phyloP scores from a whole-genome alignment of 1,140 invertebrate genomes.

The Drosophila tsacasi region DNA sequence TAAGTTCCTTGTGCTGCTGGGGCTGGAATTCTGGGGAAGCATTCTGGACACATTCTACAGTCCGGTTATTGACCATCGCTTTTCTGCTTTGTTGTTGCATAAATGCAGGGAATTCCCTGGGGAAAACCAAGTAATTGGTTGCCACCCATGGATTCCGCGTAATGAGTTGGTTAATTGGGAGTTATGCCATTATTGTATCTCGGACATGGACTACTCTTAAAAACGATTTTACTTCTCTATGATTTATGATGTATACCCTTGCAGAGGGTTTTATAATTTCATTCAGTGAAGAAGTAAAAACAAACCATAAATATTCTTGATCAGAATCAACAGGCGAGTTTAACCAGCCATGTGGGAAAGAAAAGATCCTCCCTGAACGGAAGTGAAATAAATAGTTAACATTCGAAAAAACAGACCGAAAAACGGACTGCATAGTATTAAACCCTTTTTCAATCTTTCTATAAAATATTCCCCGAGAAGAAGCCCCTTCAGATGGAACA shows the following conservation, averaged over 20 bases:
- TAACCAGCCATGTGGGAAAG: too few relatives aligned
- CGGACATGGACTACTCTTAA: too few relatives aligned
- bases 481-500: background rate
- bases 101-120: conserved; percentile 29
- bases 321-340: too few relatives aligned
- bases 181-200: background rate
- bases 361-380: too few relatives aligned
- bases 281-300: too few relatives aligned
- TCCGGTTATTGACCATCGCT: conserved; percentile 16
- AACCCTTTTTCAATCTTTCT: background rate
- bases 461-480: background rate
- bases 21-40: background rate
- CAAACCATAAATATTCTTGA: too few relatives aligned
- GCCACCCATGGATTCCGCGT: background rate
- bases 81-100: conserved; percentile 4
- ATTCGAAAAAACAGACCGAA: too few relatives aligned
- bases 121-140: conserved; percentile 13
- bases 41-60: conserved; percentile 21
- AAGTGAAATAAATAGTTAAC: too few relatives aligned
- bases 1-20: conserved; percentile 5
- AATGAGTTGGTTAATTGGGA: conserved; percentile 29
- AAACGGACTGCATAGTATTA: background rate
- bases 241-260: too few relatives aligned
- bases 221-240: too few relatives aligned
- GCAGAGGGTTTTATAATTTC: too few relatives aligned